Evolutionary conservation across 2,888 invertebrate genomes (phyloP).

Genomic region (Xanthia togata): DNA sequence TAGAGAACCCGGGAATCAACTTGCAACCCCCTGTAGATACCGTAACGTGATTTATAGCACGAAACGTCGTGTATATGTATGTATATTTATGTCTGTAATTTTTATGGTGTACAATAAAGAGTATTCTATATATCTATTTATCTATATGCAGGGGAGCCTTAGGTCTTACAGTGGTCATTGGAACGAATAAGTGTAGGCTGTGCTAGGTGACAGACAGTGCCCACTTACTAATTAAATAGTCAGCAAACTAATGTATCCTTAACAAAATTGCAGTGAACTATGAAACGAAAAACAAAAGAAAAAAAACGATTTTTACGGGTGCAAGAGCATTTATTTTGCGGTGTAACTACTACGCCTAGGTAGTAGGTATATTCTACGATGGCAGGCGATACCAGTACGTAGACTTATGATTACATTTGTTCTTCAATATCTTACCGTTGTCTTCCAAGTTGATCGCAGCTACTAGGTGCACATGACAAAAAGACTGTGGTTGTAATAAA

Average conservation of each 20-base stretch:
- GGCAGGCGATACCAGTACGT: not conserved
- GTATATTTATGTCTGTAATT: too few relatives aligned
- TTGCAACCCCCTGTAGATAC: not conserved
- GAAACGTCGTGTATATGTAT: too few relatives aligned
- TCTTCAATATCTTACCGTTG: not conserved
- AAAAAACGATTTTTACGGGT: not conserved
- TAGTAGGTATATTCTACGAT: not conserved
- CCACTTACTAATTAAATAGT: conserved; percentile 1
- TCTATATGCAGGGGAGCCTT: too few relatives aligned
- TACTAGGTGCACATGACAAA: not conserved
- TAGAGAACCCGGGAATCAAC: not conserved
- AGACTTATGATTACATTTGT: not conserved
- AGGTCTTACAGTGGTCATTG: not conserved
- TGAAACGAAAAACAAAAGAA: not conserved
- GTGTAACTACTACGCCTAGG: not conserved
- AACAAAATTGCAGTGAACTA: not conserved
- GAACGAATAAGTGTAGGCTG: not conserved
- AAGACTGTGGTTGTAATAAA: not conserved
- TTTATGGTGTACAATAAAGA: too few relatives aligned
- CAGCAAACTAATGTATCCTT: not conserved
- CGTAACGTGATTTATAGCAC: not conserved
- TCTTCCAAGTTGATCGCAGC: not conserved
- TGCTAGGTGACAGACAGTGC: not conserved
- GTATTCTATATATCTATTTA: too few relatives aligned
- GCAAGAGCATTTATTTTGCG: too few relatives aligned